Evolutionary conservation across 2,797 vertebrate genomes (phyloP).

Genomic region (Pipistrellus pygmaeus): DNA sequence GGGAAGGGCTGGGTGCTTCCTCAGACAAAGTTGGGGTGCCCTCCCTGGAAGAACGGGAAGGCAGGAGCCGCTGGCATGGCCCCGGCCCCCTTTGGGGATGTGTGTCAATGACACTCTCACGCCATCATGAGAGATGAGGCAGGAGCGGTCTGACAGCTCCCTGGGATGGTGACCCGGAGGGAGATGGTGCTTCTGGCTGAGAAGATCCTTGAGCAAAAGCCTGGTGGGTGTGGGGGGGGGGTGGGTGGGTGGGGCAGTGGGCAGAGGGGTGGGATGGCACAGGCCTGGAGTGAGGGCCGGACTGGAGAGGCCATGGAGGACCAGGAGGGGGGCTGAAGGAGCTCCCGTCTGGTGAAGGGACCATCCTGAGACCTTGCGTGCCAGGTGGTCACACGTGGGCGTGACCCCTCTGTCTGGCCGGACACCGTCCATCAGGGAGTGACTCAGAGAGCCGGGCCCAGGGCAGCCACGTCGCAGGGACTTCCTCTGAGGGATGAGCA

Average conservation of each 20-base stretch:
- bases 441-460: slow-evolving; percentile 71
- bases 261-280: rapidly evolving
- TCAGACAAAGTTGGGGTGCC: not conserved
- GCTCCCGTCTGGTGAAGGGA: not conserved
- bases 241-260: rapidly evolving
- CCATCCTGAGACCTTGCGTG: not conserved
- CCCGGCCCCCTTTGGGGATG: not conserved
- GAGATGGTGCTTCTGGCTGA: slow-evolving; percentile 1
- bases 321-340: not conserved
- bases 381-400: not conserved
- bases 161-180: not conserved
- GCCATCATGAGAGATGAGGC: not conserved
- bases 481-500: slow-evolving; percentile 75
- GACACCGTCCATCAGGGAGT: slow-evolving; percentile 73
- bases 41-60: not conserved
- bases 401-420: slow-evolving; percentile 29
- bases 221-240: too few species aligned
- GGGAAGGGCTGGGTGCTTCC: not conserved
- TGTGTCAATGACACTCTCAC: not conserved
- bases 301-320: not conserved
- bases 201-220: not conserved
- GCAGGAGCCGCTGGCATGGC: rapidly evolving
- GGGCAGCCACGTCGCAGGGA: slow-evolving; percentile 15
- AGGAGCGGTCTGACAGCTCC: not conserved
- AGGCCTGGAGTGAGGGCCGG: not conserved